These are phyloP conservation scores for human DNA, from an alignment of 2,113 vertebrate species.

Conservation along the genomic window DNA sequence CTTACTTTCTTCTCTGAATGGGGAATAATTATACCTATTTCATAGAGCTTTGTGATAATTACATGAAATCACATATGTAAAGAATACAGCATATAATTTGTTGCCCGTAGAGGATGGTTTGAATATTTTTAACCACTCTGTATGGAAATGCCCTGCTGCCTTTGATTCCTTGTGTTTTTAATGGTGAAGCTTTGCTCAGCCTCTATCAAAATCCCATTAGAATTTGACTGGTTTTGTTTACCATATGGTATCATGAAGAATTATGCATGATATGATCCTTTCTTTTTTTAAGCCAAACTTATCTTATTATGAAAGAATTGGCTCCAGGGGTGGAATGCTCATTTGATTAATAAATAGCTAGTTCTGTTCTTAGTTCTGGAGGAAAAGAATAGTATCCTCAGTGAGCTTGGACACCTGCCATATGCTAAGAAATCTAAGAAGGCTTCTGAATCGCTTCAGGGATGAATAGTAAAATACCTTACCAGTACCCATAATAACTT, in stretches of 20 bases:
- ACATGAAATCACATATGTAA: neutral
- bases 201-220: neutral
- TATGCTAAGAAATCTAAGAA: neutral
- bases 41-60: neutral
- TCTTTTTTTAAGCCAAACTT: neutral
- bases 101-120: neutral
- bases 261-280: neutral
- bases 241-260: conserved; percentile 22
- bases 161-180: neutral
- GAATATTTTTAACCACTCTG: neutral
- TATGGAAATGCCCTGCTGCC: neutral
- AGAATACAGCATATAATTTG: neutral
- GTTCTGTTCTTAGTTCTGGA: neutral
- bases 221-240: conserved; percentile 48
- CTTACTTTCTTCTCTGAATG: neutral
- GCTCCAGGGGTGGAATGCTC: neutral
- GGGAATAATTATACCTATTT: neutral
- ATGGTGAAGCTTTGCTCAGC: neutral
- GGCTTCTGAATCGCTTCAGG: neutral
- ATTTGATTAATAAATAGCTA: conserved; percentile 63
- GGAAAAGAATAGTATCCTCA: neutral
- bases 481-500: neutral
- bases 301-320: conserved; percentile 50
- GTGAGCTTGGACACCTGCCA: fast-evolving
- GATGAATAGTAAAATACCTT: neutral